Conservation (phyloP, 2,888 invertebrate genomes). For the Eupeodes luniger region DNA sequence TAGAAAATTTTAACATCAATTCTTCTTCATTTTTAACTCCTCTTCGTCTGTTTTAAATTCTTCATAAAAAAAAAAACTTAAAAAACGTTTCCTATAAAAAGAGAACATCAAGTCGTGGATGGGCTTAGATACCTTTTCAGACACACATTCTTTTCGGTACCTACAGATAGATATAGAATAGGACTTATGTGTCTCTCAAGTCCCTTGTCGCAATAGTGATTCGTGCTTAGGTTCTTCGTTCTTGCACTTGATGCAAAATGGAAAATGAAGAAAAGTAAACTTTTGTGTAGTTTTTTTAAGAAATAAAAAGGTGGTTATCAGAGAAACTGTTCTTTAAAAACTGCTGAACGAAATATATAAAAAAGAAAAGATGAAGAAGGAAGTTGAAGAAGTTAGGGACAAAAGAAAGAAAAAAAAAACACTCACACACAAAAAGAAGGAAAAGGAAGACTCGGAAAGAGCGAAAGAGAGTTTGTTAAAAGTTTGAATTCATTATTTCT, state of each 20-base stretch:
- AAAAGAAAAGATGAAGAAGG: background rate
- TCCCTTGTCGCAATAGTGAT: background rate
- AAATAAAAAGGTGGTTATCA: slow-evolving; percentile 31
- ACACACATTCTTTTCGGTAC: background rate
- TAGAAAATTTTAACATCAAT: slow-evolving; percentile 50
- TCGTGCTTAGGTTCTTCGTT: no score
- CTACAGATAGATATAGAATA: background rate
- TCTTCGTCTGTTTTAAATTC: background rate
- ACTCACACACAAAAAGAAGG: background rate
- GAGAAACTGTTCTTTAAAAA: background rate
- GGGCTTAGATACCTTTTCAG: background rate
- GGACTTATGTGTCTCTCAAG: slow-evolving; percentile 2
- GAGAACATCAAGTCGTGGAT: background rate
- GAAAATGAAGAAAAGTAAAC: slow-evolving; percentile 19
- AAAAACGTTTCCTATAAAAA: background rate
- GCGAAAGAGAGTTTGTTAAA: background rate
- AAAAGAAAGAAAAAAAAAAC: background rate
- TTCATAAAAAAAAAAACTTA: background rate
- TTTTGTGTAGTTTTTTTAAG: slow-evolving; percentile 27
- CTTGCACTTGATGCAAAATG: slow-evolving; percentile 5
- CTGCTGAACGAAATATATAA: background rate
- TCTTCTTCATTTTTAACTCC: background rate
- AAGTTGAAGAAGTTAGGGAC: slow-evolving; percentile 11
- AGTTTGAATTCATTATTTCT: slow-evolving; percentile 11
- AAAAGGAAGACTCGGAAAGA: background rate